These are phyloP conservation scores for Lutjanus erythropterus DNA, from an alignment of 2,113 vertebrate genomes.

Conservation along the genomic window DNA sequence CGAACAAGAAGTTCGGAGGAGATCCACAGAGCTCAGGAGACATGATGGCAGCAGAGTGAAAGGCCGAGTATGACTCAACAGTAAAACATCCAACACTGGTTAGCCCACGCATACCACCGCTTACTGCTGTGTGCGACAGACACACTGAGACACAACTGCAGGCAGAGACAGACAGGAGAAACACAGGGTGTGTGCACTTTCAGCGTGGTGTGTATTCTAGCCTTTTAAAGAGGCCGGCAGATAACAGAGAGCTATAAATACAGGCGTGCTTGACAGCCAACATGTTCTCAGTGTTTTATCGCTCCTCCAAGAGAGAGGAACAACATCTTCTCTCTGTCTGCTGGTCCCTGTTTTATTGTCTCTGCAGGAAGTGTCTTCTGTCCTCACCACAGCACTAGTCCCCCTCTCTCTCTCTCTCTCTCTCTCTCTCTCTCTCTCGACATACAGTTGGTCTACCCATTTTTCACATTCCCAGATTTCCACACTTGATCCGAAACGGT, in stretches of 20 bases:
- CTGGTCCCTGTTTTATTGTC: neutral
- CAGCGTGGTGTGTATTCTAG: slow-evolving; percentile 12
- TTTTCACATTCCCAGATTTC: slow-evolving; percentile 24
- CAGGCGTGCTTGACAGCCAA: slow-evolving; percentile 16
- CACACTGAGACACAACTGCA: slow-evolving; percentile 7
- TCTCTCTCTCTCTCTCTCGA: neutral
- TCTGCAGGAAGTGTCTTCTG: slow-evolving; percentile 14
- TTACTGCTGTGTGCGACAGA: slow-evolving; percentile 33
- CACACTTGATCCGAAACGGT: slow-evolving; percentile 15
- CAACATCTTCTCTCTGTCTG: neutral
- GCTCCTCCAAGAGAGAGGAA: neutral
- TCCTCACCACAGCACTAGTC: neutral
- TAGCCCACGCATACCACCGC: slow-evolving; percentile 51
- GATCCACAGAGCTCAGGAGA: slow-evolving; percentile 1
- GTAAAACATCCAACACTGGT: slow-evolving; percentile 55
- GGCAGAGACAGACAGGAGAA: neutral
- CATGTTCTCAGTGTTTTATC: slow-evolving; percentile 22
- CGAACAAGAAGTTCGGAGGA: neutral
- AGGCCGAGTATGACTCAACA: slow-evolving; percentile 55
- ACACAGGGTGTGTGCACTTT: slow-evolving; percentile 24
- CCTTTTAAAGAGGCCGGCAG: slow-evolving; percentile 32
- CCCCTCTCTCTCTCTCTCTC: neutral
- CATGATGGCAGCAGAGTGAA: slow-evolving; percentile 22
- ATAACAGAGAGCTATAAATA: slow-evolving; percentile 57
- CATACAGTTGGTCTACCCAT: neutral